Base-by-base conservation (phyloP, 2,888 invertebrate species). In the Ischnus inquisitorius region DNA sequence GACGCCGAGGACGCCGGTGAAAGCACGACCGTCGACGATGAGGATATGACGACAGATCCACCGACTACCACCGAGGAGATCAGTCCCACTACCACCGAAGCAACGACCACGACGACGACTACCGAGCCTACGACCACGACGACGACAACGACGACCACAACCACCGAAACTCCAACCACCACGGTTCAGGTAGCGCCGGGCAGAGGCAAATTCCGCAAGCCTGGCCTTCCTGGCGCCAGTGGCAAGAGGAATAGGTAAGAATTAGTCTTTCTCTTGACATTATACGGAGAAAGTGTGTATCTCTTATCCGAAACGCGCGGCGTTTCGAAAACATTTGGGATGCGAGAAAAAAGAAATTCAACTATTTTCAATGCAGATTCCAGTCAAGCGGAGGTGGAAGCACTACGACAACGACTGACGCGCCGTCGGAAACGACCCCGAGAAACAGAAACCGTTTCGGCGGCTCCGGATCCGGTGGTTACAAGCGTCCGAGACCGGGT, bases 1-100 rank as follows among this genome's bases (percentile, higher is more conserved):
- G 96, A 96, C 12, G 95, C 95, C 22, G 95, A 95, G 88, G 96
- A 95, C 87, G 93, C 95, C 28, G 84, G 71, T 1, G 92, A 91
- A n/a, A 87, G 83, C 19, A 96, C 96, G 85, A 96, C 94, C 87
- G 41, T 94, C 88, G 69, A 94, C 0, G 94, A 94, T 72, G 92
- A 93, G 1, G 91, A 88, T 2, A 89, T 90, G 1, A 93, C 92
- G 19, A 90, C 94, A 54, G 94, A 94, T 68, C 90, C 92, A 2
- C 87, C 94, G 4, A 90, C 91, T 19, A 93, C 92, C 8, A 93
- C 95, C 54, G 95, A 95, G 86, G 94, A 94, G 39, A 94, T 92
- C 79, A 93, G 94, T 0, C 92, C 94, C 6, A 87, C 88, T 3
- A 91, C 92, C 0, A 90, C 90, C 0, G 93, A 93, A 69, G 91